Percentiles rank a stretch among this genome's conserved stretches.
phyloP scores from a whole-genome alignment of 2,888 invertebrate species.

The Drosophila histrio region DNA sequence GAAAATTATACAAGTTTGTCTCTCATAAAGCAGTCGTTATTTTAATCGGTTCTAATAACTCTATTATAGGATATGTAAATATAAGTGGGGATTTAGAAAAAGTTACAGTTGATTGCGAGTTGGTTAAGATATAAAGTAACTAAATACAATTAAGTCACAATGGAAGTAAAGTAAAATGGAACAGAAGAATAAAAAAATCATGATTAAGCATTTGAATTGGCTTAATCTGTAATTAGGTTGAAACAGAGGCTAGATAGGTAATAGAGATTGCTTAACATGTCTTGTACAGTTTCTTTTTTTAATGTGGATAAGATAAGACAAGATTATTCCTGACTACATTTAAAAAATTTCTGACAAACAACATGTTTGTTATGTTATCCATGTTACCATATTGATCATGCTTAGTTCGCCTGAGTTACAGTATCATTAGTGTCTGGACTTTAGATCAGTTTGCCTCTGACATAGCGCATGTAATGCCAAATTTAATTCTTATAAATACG shows the following conservation, averaged over 20 bases:
- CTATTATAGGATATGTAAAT: too few species aligned
- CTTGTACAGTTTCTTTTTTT: not conserved
- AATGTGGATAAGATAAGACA: not conserved
- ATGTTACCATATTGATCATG: not conserved
- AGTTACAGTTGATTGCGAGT: too few species aligned
- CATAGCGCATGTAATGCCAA: not conserved
- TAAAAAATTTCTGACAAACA: not conserved
- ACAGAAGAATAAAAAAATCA: too few species aligned
- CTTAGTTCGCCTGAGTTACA: not conserved
- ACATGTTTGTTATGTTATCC: not conserved
- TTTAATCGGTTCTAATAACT: too few species aligned
- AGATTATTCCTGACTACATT: not conserved
- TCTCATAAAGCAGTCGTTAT: not conserved
- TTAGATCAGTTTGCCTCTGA: not conserved
- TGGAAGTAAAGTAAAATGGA: too few species aligned
- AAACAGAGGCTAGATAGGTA: too few species aligned
- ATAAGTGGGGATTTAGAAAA: too few species aligned
- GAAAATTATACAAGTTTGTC: not conserved
- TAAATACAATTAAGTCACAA: too few species aligned
- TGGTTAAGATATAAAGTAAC: too few species aligned
- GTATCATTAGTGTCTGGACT: not conserved
- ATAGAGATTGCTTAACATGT: too few species aligned
- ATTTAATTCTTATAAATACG: conserved; percentile 12
- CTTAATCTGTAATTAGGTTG: too few species aligned
- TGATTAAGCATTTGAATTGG: too few species aligned